Conservation (phyloP, 2,797 vertebrate genomes). For the Protonibea diacanthus region DNA sequence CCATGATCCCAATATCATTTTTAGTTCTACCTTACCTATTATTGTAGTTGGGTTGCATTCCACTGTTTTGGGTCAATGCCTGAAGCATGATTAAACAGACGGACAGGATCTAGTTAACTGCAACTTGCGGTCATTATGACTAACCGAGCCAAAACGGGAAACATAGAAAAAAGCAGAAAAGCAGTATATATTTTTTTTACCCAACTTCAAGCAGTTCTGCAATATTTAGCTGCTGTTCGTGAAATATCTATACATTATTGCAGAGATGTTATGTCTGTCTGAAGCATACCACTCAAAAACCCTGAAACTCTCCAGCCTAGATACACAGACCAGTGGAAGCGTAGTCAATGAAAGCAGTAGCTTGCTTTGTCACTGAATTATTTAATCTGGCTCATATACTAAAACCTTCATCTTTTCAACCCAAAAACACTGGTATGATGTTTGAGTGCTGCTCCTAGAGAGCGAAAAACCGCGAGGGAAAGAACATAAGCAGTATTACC, state of each 20-base stretch:
- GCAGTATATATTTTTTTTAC: background rate
- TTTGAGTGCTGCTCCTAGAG: slow-evolving; percentile 4
- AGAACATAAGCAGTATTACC: background rate
- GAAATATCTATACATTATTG: slow-evolving; percentile 11
- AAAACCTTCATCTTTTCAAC: slow-evolving; percentile 32
- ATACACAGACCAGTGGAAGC: slow-evolving; percentile 24
- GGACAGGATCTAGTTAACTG: slow-evolving; percentile 10
- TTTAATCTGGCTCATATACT: slow-evolving; percentile 31
- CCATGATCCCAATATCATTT: slow-evolving; percentile 27
- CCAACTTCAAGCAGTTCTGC: background rate
- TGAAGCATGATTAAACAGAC: slow-evolving; percentile 9
- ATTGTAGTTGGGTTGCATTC: background rate
- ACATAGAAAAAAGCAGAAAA: background rate
- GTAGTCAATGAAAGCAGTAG: slow-evolving; percentile 8
- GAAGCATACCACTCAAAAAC: slow-evolving; percentile 24
- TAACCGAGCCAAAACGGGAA: background rate
- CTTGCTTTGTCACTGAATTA: slow-evolving; percentile 41
- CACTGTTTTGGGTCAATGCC: slow-evolving; percentile 33
- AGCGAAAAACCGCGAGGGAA: background rate
- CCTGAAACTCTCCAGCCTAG: background rate
- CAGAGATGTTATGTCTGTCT: slow-evolving; percentile 8
- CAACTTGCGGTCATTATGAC: slow-evolving; percentile 6
- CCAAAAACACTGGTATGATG: slow-evolving; percentile 3
- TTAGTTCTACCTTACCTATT: slow-evolving; percentile 17
- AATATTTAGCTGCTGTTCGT: slow-evolving; percentile 1